phyloP scores from a whole-genome alignment of 1,140 invertebrate genomes.

The Leptestheria dahalacensis region DNA sequence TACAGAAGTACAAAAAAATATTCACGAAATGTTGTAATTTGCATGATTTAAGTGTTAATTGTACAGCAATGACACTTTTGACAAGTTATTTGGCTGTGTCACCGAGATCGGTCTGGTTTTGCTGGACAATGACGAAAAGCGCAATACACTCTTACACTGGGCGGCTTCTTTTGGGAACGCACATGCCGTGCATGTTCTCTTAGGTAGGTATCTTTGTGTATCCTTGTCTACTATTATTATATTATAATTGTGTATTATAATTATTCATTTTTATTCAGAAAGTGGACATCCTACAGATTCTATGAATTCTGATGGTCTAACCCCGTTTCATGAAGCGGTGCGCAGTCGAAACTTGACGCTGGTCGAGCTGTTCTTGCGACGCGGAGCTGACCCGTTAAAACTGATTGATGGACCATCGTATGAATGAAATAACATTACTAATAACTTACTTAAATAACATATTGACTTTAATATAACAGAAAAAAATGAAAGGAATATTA shows the following conservation, averaged over 20 bases:
- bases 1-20: background rate
- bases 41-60: too few species aligned
- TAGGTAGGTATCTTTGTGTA: conserved; percentile 1
- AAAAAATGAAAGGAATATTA: background rate
- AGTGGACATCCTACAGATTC: background rate
- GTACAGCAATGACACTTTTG: background rate
- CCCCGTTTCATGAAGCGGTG: conserved; percentile 14
- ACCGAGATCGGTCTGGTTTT: background rate
- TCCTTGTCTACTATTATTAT: background rate
- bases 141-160: conserved; percentile 11
- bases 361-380: conserved; percentile 2
- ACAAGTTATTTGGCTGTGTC: background rate
- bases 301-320: conserved; percentile 7
- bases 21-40: too few species aligned
- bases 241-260: background rate
- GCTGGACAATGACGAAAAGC: conserved; percentile 13
- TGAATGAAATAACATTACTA: too few species aligned
- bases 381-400: background rate
- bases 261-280: conserved; percentile 4
- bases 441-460: too few species aligned
- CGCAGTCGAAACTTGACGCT: background rate
- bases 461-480: background rate
- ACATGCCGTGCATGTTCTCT: conserved; percentile 5
- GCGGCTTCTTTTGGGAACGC: conserved; percentile 9
- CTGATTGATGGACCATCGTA: background rate